Base-by-base conservation (phyloP, 2,888 invertebrate genomes). In the Phorcus lineatus region DNA sequence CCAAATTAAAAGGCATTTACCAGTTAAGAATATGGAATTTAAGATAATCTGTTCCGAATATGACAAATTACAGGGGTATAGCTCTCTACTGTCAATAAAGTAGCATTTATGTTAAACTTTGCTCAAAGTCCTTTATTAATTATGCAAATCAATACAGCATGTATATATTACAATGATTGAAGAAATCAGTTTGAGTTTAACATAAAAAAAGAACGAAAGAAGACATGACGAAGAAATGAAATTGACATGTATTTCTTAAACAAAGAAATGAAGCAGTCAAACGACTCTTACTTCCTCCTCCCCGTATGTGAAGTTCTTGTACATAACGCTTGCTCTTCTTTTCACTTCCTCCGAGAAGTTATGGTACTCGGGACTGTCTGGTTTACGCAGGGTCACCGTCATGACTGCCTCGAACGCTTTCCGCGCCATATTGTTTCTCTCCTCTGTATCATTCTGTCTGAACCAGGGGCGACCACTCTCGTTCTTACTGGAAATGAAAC, bases 401-500 rank as follows among this genome's bases (percentile, higher is more conserved):
- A 91, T 86, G 22, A 91, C 81, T 7, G 90, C 84, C 78, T 91
- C 87, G 82, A 88, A 91, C 3, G 90, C 91, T 74, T 86, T 82
- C 57, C 82, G 76, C 9, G 91, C 90, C 19, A 96, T 95, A 87
- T 95, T 95, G 92, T 99, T 98, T 79, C 96, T 95, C 88, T 96
- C 96, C 0, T 94, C 94, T 0, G 96, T 95, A 91, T 98, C 98
- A 36, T 95, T 95, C 86, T 95, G 95, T 82, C 96, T 95, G 88
- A 95, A 95, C 99, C 99, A 99, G 0, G 98, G 98, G 88, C 95
- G 95, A 75, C 91, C 86, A 67, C 88, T 89, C 57, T 88, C 86
- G 77, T 90, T 88, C 74, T 91, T 89, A 80, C 92, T 92, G 85
- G n/a, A 83, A 83, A 47, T 2, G 47, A 47, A 47, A 47, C 47